Evolutionary conservation across 2,113 vertebrate genomes (phyloP).

Genomic region (Gavia stellata): DNA sequence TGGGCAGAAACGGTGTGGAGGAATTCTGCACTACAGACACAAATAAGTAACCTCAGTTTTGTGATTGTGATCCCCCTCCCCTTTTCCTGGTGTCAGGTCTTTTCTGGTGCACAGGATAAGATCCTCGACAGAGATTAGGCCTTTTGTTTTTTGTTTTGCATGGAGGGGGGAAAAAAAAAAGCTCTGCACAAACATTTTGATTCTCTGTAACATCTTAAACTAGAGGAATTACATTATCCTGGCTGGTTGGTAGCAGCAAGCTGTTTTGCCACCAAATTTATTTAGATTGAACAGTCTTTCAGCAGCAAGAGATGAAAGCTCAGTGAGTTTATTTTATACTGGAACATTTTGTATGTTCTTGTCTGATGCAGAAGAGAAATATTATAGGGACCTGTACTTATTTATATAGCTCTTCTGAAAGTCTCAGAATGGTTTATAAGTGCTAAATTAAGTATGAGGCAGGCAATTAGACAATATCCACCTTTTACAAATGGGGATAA

Average conservation of each 20-base stretch:
- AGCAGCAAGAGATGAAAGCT: not conserved
- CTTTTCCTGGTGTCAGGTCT: not conserved
- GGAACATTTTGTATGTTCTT: not conserved
- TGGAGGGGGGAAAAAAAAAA: not conserved
- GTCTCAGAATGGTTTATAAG: not conserved
- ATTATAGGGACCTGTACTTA: not conserved
- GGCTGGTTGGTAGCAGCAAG: not conserved
- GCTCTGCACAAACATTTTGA: not conserved
- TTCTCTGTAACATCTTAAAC: not conserved
- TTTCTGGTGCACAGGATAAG: not conserved
- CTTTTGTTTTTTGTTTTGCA: not conserved
- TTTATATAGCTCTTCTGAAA: not conserved
- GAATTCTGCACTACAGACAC: not conserved
- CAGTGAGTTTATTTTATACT: not conserved
- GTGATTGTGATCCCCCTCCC: not conserved
- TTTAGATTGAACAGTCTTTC: not conserved
- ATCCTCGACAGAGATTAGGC: not conserved
- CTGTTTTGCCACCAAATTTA: not conserved
- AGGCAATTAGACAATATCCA: not conserved
- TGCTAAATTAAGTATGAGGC: not conserved
- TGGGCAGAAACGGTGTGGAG: not conserved
- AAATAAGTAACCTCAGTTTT: not conserved
- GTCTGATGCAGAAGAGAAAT: not conserved
- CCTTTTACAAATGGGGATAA: not conserved
- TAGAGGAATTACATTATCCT: not conserved